Conservation (phyloP, 2,113 vertebrate genomes). For the Pithys albifrons region DNA sequence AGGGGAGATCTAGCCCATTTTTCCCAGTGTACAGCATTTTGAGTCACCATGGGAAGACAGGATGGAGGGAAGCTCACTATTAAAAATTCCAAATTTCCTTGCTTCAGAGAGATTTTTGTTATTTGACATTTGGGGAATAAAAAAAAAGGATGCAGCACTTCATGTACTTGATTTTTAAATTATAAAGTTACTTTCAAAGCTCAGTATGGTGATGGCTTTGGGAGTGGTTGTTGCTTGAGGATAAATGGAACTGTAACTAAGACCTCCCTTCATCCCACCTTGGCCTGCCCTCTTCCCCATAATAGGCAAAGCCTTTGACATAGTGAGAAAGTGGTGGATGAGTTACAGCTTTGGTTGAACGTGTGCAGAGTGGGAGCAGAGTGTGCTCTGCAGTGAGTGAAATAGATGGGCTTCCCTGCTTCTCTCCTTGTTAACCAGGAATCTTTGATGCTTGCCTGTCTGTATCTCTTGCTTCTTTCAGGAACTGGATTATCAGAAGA, state of each 20-base stretch:
- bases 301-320: neutral
- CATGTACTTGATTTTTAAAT: neutral
- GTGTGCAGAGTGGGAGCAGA: neutral
- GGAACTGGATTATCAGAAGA: constrained; percentile 95
- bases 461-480: constrained; percentile 48
- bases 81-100: neutral
- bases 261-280: neutral
- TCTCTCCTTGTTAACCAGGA: neutral
- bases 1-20: neutral
- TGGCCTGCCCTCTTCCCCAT: neutral
- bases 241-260: neutral
- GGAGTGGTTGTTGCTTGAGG: neutral
- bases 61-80: neutral
- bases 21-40: neutral
- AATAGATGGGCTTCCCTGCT: neutral
- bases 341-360: neutral
- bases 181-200: neutral
- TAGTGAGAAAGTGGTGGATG: neutral
- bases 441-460: neutral
- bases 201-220: neutral
- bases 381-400: neutral
- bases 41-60: neutral
- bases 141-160: neutral
- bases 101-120: neutral
- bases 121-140: neutral